Evolutionary conservation across 2,113 vertebrate genomes (phyloP).

Genomic region (Calidris pygmaea): DNA sequence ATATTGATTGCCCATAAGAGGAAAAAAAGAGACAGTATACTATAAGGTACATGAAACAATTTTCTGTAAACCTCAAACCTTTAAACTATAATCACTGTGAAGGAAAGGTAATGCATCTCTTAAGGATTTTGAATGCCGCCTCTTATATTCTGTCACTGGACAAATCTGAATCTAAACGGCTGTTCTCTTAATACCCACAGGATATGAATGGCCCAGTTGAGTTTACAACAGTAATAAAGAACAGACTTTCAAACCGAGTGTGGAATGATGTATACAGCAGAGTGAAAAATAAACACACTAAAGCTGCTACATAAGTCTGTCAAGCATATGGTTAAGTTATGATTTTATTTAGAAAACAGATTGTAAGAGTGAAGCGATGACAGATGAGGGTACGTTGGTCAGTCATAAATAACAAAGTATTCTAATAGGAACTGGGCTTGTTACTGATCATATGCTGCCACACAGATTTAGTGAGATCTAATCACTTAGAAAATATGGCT

Average conservation of each 20-base stretch:
- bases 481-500: conserved; percentile 4
- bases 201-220: neutral
- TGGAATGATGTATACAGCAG: neutral
- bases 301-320: conserved; percentile 35
- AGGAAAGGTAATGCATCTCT: neutral
- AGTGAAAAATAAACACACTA: conserved; percentile 1
- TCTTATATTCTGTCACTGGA: neutral
- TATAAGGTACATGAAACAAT: neutral
- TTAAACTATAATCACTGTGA: neutral
- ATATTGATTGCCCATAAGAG: conserved; percentile 12
- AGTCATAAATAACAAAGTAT: conserved; percentile 20
- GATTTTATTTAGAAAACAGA: conserved; percentile 45
- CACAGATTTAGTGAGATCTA: neutral
- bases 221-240: conserved; percentile 2
- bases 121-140: neutral
- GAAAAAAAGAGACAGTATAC: neutral
- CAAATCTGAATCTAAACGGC: neutral
- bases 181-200: neutral
- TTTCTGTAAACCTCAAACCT: neutral
- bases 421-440: neutral
- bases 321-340: conserved; percentile 29
- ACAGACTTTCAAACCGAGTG: neutral
- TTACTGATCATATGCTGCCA: neutral
- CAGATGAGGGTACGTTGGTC: conserved; percentile 15
- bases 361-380: neutral